Percentiles rank a stretch among this genome's conserved stretches.
Conservation (phyloP, 2,797 vertebrate genomes). For the Catostomus latipinnis region DNA sequence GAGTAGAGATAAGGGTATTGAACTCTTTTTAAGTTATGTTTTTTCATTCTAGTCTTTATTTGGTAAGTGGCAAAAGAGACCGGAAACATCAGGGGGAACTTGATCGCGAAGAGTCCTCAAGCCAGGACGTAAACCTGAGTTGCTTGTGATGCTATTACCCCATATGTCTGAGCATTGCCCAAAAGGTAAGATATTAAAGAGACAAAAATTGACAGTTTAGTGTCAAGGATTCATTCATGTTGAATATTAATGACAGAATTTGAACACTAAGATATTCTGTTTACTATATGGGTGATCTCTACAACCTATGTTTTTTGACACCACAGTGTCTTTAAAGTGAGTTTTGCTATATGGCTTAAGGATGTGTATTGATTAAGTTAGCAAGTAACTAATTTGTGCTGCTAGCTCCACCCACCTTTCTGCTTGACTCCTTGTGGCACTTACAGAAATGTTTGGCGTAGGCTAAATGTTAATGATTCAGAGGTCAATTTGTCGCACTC, state of each 20-base stretch:
- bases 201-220: constrained; percentile 26
- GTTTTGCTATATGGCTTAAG: constrained; percentile 31
- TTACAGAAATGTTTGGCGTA: constrained; percentile 24
- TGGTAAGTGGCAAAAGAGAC: too few species aligned
- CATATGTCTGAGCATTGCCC: too few species aligned
- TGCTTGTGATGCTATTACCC: too few species aligned
- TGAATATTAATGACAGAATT: constrained; percentile 42
- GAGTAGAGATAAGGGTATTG: neutral
- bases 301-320: constrained; percentile 35
- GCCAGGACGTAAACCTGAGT: too few species aligned
- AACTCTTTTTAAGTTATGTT: too few species aligned
- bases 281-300: constrained; percentile 52
- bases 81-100: too few species aligned
- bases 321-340: constrained; percentile 11
- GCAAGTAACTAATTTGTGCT: constrained; percentile 17
- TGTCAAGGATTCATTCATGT: constrained; percentile 26
- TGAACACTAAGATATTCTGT: constrained; percentile 8
- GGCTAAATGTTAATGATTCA: constrained; percentile 61
- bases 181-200: neutral
- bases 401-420: constrained; percentile 43
- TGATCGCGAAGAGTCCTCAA: too few species aligned
- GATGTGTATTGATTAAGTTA: constrained; percentile 42
- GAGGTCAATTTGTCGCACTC: constrained; percentile 16
- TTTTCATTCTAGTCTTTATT: too few species aligned
- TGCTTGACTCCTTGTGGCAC: constrained; percentile 7